phyloP scores from a whole-genome alignment of 2,888 invertebrate species.

The Andrena praecox region DNA sequence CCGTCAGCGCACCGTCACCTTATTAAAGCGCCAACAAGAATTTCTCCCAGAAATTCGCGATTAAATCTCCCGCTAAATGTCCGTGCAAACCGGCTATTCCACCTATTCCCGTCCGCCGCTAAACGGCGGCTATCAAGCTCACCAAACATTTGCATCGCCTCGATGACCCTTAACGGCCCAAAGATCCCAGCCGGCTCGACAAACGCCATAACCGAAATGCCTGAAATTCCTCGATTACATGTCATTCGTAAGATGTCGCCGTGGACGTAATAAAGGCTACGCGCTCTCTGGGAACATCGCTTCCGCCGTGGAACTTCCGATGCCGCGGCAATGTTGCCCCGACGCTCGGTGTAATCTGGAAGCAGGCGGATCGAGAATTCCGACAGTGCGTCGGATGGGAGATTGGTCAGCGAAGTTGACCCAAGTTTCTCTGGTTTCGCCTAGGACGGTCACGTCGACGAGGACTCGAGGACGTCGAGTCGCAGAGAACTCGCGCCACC shows the following conservation, averaged over 20 bases:
- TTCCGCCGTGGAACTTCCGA: not conserved
- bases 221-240: conserved; percentile 42
- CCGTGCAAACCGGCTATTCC: not conserved
- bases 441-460: conserved; percentile 39
- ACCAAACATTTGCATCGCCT: conserved; percentile 4
- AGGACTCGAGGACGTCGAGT: not conserved
- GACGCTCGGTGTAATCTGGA: conserved; percentile 34
- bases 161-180: not conserved
- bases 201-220: conserved; percentile 2
- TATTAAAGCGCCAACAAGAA: not conserved
- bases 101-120: not conserved
- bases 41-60: not conserved
- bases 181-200: not conserved
- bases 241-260: conserved; percentile 18
- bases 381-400: conserved; percentile 37
- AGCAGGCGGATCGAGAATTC: conserved; percentile 43
- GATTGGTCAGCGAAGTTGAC: conserved; percentile 45
- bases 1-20: not conserved
- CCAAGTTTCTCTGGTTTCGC: conserved; percentile 32
- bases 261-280: conserved; percentile 29
- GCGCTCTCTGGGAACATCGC: conserved; percentile 38
- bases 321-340: conserved; percentile 25
- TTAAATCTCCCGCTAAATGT: not conserved
- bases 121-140: not conserved
- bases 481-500: not conserved